Evolutionary conservation across 2,113 vertebrate genomes (phyloP), one percentile per base, ranked within the genome.

Genomic region (Microtus oregoni): DNA sequence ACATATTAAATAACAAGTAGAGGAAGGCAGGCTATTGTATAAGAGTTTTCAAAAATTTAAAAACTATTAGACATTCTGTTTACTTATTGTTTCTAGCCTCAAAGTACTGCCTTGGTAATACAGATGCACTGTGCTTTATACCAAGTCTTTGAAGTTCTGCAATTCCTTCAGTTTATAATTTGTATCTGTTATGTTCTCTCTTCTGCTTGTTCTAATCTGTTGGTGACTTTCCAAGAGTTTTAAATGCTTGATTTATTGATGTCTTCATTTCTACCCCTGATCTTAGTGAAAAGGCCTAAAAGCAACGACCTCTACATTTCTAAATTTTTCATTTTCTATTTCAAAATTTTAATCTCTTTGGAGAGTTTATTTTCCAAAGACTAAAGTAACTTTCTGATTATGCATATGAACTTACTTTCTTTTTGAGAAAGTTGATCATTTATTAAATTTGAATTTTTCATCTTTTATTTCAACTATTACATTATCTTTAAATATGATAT

Each of bases 1-100:
- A 95, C 15, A 91, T 93, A 50, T 75, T 30, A 70, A 92, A 89
- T n/a, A 81, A 81, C 55, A 94, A 90, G 81, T 90, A 32, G 75
- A 89, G 28, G 13, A 94, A 47, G 14, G 5, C 13, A 81, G 17
- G 13, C 94, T 82, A 58, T 35, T 96, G 68, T 82, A 35, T 63
- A 91, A 70, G 50, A 92, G 22, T 93, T 35, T 95, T 78, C 50
- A 91, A 91, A 87, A 86, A 50, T 88, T 52, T 35, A 89, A 96
- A 79, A 70, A 63, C 26, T 67, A 63, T 7, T 68, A 77, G 92
- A 63, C 6, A 85, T 11, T 70, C 14, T 75, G 26, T 96, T 92
- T 26, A 82, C 50, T 32, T 79, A 32, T n/a, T 95, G 76, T 94
- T 95, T 47, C 20, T 89, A 79, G 1, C 11, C 35, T 50, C 32